Conservation (phyloP, 2,113 vertebrate species). For the Indicator indicator region DNA sequence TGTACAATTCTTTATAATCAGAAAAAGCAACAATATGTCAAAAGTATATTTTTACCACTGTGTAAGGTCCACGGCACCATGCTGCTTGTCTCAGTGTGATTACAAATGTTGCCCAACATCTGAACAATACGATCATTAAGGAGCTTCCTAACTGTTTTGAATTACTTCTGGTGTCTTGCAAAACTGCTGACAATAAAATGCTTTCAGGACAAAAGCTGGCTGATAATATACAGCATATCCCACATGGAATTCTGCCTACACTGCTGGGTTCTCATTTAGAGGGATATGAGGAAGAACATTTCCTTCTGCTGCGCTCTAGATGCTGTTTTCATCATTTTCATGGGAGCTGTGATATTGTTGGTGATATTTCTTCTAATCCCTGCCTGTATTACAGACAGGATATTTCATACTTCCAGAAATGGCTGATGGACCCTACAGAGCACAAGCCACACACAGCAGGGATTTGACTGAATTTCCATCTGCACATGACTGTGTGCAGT, state of each 20-base stretch:
- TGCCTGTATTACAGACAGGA: not conserved
- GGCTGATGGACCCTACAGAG: not conserved
- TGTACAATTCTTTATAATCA: not conserved
- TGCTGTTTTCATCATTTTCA: not conserved
- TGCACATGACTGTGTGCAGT: fast-evolving
- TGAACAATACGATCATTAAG: not conserved
- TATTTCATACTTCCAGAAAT: not conserved
- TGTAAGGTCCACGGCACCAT: not conserved
- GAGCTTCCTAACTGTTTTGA: not conserved
- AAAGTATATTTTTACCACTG: not conserved
- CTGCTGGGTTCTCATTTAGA: not conserved
- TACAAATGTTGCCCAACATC: not conserved
- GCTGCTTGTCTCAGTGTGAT: not conserved
- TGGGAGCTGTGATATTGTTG: not conserved
- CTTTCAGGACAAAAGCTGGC: not conserved
- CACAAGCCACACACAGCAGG: not conserved
- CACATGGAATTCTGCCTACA: not conserved
- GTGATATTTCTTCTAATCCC: not conserved
- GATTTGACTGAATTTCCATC: not conserved
- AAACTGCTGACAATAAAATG: constrained; percentile 5
- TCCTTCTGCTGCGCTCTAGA: not conserved
- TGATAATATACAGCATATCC: not conserved
- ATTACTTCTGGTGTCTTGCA: not conserved
- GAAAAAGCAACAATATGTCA: not conserved
- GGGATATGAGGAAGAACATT: not conserved